These are phyloP conservation scores for Sinocyclocheilus anshuiensis DNA, from an alignment of 2,113 vertebrate genomes.

Conservation along the genomic window DNA sequence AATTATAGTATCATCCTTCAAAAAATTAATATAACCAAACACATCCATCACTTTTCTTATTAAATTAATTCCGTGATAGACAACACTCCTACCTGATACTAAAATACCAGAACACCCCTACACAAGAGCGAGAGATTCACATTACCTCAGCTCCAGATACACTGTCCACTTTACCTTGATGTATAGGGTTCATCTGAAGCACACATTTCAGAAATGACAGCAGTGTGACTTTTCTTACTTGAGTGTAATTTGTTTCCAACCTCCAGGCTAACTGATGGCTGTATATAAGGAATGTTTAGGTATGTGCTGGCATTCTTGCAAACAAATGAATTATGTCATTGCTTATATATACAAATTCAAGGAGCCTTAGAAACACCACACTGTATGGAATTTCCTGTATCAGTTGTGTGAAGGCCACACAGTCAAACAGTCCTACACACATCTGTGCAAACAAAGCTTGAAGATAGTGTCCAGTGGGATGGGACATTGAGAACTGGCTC, in stretches of 20 bases:
- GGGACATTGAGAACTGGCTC: neutral
- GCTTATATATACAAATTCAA: neutral
- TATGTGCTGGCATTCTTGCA: neutral
- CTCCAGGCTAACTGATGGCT: neutral
- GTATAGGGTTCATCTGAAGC: constrained; percentile 48
- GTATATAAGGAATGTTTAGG: neutral
- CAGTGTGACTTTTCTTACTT: neutral
- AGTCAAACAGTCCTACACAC: constrained; percentile 48
- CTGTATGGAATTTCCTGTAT: constrained; percentile 59
- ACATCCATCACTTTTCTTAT: constrained; percentile 3
- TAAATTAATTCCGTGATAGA: neutral
- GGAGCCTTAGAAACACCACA: neutral
- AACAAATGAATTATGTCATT: neutral
- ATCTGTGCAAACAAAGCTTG: constrained; percentile 67
- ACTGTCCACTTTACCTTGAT: constrained; percentile 39
- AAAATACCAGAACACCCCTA: neutral
- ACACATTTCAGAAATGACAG: constrained; percentile 4
- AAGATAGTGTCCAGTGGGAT: constrained; percentile 41
- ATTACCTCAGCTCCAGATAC: constrained; percentile 14
- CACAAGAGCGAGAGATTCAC: constrained; percentile 8
- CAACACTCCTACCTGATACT: neutral
- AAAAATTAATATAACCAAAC: neutral
- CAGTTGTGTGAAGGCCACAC: constrained; percentile 45
- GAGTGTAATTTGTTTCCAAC: neutral
- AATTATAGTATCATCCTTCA: neutral